Evolutionary conservation across 2,888 invertebrate genomes (phyloP).

Genomic region (Epirrhoe tristata): DNA sequence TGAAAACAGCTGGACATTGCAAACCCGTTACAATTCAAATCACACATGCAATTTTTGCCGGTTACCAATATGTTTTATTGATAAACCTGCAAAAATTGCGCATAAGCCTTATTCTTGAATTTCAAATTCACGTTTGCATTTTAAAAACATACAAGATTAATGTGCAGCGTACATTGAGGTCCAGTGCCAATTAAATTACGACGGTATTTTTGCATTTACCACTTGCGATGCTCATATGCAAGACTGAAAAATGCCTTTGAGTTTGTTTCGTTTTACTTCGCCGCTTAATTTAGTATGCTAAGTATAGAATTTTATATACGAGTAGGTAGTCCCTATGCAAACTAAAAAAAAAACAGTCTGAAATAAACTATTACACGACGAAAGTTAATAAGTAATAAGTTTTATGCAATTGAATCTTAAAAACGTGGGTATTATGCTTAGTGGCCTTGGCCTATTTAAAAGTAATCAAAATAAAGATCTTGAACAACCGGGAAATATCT

Average conservation of each 20-base stretch:
- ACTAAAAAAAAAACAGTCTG: too few species aligned
- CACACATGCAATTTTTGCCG: constrained; percentile 27
- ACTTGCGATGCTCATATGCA: constrained; percentile 14
- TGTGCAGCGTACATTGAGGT: constrained; percentile 27
- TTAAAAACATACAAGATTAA: constrained; percentile 31
- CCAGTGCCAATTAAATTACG: constrained; percentile 37
- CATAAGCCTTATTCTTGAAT: constrained; percentile 21
- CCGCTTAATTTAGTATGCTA: constrained; percentile 5
- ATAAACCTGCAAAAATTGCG: constrained; percentile 26
- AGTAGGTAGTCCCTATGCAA: too few species aligned
- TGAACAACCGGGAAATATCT: too few species aligned
- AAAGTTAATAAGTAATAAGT: too few species aligned
- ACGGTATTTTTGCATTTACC: constrained; percentile 26
- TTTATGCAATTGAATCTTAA: too few species aligned
- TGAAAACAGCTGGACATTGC: constrained; percentile 19
- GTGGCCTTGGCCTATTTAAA: too few species aligned
- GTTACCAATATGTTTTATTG: too few species aligned
- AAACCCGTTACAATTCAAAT: constrained; percentile 32
- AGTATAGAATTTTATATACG: too few species aligned
- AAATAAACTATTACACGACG: too few species aligned
- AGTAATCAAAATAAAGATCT: too few species aligned
- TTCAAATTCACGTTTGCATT: constrained; percentile 36
- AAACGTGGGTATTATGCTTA: too few species aligned
- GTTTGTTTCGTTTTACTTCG: constrained; percentile 13
- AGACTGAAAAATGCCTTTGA: constrained; percentile 15